Base-by-base conservation (phyloP, 1,140 invertebrate species). In the Papilio aristodemus region DNA sequence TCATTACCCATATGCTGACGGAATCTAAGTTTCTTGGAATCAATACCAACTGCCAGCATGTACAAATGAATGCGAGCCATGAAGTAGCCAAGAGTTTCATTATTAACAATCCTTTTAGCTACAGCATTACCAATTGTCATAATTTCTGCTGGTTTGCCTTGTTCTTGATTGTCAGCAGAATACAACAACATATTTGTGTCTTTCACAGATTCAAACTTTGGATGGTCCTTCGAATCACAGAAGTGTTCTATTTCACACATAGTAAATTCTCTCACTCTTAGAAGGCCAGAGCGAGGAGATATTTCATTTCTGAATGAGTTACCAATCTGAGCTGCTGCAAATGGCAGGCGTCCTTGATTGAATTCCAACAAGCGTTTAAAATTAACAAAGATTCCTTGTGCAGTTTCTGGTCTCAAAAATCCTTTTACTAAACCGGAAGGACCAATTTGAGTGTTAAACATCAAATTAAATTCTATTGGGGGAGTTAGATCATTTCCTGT, bases 181-280 rank as follows among this genome's bases (percentile, higher is more conserved):
- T 99, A 99, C 0, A 99, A 87, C 6, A 95, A 87, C 85, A 99
- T 88, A 71, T 90, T 92, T 2, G 96, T 94, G 79, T 97, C 93
- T 75, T 94, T 93, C 0, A 99, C 92, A 50, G 91, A 92, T 0
- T 92, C 92, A 92, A 99, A 99, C 91, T 99, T 99, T 0, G 96
- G 95, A 93, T 99, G 98, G 71, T 93, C 94, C 82, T 99, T 99
- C 0, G 98, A 97, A 91, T 99, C 98, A 92, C 98, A 99, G 89
- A 99, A 99, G 92, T 99, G 98, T 89, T 99, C 99, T 77, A 99
- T 99, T 93, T 99, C 99, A 58, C 98, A 99, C 98, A 99, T 99
- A 0, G 98, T 99, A 83, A 99, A 99, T 87, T 99, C 99, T 82
- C 96, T 93, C 1, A 99, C 98, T 83, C 99, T 94, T 14, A 99